These are phyloP conservation scores for Oreochromis mossambicus DNA, from an alignment of 2,797 vertebrate genomes.

Conservation along the genomic window DNA sequence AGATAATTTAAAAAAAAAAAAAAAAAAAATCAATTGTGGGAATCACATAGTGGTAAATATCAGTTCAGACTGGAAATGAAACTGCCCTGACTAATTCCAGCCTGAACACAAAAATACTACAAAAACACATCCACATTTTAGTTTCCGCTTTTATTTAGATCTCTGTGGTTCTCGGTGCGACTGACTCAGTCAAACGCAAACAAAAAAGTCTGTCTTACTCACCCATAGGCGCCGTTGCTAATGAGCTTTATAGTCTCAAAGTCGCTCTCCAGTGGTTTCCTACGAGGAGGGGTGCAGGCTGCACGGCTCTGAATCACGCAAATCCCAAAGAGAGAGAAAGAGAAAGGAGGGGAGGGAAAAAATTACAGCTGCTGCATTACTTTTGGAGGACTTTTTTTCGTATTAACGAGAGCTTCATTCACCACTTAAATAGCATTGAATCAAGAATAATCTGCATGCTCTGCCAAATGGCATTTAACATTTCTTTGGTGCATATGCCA, in stretches of 20 bases:
- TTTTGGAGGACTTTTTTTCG: not conserved
- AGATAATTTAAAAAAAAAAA: not conserved
- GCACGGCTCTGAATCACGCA: constrained; percentile 68
- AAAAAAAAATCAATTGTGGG: not conserved
- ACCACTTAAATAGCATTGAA: not conserved
- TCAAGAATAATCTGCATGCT: too few species aligned
- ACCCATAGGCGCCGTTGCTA: constrained; percentile 97
- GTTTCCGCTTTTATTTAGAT: constrained; percentile 25
- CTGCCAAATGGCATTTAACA: not conserved
- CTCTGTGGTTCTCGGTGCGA: not conserved
- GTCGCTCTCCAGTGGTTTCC: constrained; percentile 91
- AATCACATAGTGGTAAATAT: not conserved
- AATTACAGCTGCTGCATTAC: not conserved
- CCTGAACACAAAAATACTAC: constrained; percentile 1
- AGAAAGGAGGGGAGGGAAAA: not conserved
- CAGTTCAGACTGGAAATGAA: not conserved
- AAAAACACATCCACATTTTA: constrained; percentile 7
- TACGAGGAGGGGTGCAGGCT: constrained; percentile 76
- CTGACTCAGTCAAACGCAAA: constrained; percentile 11
- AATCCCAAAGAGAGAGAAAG: not conserved
- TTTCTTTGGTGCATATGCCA: not conserved
- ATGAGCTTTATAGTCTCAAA: constrained; percentile 96
- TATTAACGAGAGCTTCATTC: not conserved
- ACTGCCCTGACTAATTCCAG: not conserved
- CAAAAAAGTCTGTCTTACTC: constrained; percentile 61